Percentiles rank a stretch among this genome's conserved stretches.
These are phyloP conservation scores for Boloria euphrosyne DNA, from an alignment of 2,888 invertebrate genomes.

Conservation along the genomic window DNA sequence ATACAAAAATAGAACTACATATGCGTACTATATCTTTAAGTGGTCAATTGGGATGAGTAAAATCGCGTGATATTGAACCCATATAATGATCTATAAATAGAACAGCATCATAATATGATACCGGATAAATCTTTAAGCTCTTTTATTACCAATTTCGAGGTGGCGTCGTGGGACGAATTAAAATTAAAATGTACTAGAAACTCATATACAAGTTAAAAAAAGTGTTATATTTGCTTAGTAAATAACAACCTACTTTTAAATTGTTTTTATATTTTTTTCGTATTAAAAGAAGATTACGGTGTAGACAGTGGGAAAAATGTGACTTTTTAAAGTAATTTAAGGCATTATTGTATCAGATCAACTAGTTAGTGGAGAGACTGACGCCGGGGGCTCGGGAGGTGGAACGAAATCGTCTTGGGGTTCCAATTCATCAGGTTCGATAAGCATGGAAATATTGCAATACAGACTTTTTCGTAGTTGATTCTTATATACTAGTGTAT, in stretches of 20 bases:
- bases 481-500: background rate
- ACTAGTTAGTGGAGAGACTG: conserved; percentile 73
- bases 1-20: conserved; percentile 10
- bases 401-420: conserved; percentile 69
- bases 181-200: background rate
- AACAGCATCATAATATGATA: background rate
- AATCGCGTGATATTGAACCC: conserved; percentile 40
- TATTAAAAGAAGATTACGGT: background rate
- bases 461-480: background rate
- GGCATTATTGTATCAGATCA: conserved; percentile 59
- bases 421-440: conserved; percentile 73
- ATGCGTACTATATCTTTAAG: conserved; percentile 26
- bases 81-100: conserved; percentile 31
- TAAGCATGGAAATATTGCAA: conserved; percentile 53
- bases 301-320: background rate
- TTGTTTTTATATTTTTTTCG: no score
- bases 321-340: conserved; percentile 2
- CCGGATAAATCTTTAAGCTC: background rate
- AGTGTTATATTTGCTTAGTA: no score
- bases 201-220: no score
- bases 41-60: conserved; percentile 39
- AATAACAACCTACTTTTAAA: no score
- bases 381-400: conserved; percentile 62
- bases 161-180: background rate
- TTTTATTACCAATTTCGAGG: background rate